Percentiles rank a stretch among this genome's conserved stretches.
Conservation (phyloP, 1,140 invertebrate species). For the Luehdorfia chinensis region DNA sequence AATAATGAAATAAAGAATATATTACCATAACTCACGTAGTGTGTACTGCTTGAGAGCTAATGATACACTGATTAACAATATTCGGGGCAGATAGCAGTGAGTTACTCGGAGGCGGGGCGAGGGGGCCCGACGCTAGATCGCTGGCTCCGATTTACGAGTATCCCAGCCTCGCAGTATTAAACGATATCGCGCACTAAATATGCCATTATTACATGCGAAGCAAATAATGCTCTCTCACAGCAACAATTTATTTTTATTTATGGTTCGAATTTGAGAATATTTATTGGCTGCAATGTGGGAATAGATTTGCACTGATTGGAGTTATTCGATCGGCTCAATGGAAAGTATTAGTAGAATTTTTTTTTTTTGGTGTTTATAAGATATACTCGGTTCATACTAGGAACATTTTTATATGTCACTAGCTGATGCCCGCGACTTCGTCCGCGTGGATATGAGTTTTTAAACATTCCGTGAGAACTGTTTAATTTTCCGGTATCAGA, state of each 20-base stretch:
- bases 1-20: slow-evolving; percentile 3
- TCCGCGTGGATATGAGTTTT: too few species aligned
- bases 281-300: slow-evolving; percentile 26
- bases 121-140: slow-evolving; percentile 59
- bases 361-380: too few species aligned
- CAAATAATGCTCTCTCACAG: slow-evolving; percentile 60
- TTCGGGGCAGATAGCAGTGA: slow-evolving; percentile 70
- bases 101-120: slow-evolving; percentile 55
- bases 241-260: slow-evolving; percentile 52
- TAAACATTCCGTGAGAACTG: too few species aligned
- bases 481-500: too few species aligned
- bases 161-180: slow-evolving; percentile 65
- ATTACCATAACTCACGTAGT: slow-evolving; percentile 29
- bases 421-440: too few species aligned
- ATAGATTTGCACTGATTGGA: not conserved
- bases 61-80: slow-evolving; percentile 75
- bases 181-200: slow-evolving; percentile 69
- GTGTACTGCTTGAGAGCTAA: slow-evolving; percentile 47
- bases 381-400: too few species aligned
- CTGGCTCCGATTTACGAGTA: slow-evolving; percentile 62
- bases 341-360: too few species aligned
- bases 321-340: too few species aligned
- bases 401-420: too few species aligned
- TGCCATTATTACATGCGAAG: slow-evolving; percentile 73
- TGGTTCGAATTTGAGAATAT: slow-evolving; percentile 51